Base-by-base conservation (phyloP, 2,797 vertebrate species). In the Anas capensis region DNA sequence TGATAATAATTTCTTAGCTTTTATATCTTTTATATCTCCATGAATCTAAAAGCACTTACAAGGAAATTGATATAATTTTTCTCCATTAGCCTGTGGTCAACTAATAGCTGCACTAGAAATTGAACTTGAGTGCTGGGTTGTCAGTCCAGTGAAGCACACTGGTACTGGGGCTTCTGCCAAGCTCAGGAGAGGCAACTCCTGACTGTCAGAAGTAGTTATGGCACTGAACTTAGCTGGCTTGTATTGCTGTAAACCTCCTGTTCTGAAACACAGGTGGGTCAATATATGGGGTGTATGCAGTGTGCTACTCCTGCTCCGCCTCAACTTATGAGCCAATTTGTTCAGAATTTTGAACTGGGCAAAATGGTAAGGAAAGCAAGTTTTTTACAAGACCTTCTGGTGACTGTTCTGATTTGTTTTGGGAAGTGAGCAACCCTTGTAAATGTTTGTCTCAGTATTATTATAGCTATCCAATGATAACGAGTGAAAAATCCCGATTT, bases 41-140 rank as follows among this genome's bases (percentile, higher is more conserved):
- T 64, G 82, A 92, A 89, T 86, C 88, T 85, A 66, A 89, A 94
- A 95, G 84, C 76, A 68, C 86, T 93, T 96, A 64, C 1, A n/a
- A 65, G 64, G 49, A 69, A 81, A 94, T 87, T 40, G 84, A 29
- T 78, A 27, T 87, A 48, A 87, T 54, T 93, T 88, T 87, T 71
- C 64, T 60, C 72, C 18, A 7, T 91, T 85, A 91, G 68, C 65
- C 81, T 60, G 40, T 73, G 33, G 34, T 57, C 72, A 82, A 6
- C 88, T 71, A 48, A 54, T 3, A 66, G 51, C 71, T 82, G 80
- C 87, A 72, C 26, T 87, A 54, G 54, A 60, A 88, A 56, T n/a
- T 33, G 88, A 49, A 19, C 56, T 40, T 11, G 31, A 88, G 78
- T 29, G 56, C 44, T 68, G 81, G 5, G 12, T 23, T 61, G 49